Evolutionary conservation across 2,888 invertebrate genomes (phyloP).

Genomic region (Stenotaenia linearis): DNA sequence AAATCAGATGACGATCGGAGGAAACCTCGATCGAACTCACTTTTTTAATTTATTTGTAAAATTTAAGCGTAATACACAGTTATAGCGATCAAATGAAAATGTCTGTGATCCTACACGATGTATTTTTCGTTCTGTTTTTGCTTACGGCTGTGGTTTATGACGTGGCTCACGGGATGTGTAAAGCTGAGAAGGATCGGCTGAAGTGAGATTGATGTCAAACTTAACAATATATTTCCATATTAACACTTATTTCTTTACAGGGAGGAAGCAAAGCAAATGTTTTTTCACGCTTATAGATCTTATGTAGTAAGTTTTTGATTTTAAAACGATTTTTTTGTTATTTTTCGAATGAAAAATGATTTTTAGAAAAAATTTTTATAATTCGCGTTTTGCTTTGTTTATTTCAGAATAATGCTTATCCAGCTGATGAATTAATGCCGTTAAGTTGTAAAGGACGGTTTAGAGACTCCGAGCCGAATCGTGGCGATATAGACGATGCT

Average conservation of each 20-base stretch:
- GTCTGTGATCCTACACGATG: background rate
- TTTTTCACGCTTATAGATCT: conserved; percentile 90
- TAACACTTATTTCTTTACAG: conserved; percentile 54
- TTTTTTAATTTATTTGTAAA: background rate
- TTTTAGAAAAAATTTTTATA: background rate
- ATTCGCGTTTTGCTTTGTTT: conserved; percentile 1
- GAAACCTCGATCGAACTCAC: background rate
- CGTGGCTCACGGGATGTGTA: conserved; percentile 33
- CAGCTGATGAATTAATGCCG: conserved; percentile 98
- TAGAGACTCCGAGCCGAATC: conserved; percentile 78
- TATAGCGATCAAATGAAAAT: background rate
- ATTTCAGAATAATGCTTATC: conserved; percentile 76
- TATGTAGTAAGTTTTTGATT: conserved; percentile 77
- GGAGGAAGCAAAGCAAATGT: conserved; percentile 89
- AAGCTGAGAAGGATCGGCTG: conserved; percentile 30
- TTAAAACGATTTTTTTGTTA: too few species aligned
- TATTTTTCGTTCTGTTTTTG: background rate
- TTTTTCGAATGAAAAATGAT: too few species aligned
- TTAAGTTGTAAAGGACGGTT: conserved; percentile 88
- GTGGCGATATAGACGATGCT: conserved; percentile 94
- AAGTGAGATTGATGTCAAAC: conserved; percentile 26
- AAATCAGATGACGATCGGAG: background rate
- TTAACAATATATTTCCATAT: too few species aligned
- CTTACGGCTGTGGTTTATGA: conserved; percentile 18
- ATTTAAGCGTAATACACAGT: background rate